These are phyloP conservation scores for Alauda arvensis DNA, from an alignment of 2,797 vertebrate genomes.

Conservation along the genomic window DNA sequence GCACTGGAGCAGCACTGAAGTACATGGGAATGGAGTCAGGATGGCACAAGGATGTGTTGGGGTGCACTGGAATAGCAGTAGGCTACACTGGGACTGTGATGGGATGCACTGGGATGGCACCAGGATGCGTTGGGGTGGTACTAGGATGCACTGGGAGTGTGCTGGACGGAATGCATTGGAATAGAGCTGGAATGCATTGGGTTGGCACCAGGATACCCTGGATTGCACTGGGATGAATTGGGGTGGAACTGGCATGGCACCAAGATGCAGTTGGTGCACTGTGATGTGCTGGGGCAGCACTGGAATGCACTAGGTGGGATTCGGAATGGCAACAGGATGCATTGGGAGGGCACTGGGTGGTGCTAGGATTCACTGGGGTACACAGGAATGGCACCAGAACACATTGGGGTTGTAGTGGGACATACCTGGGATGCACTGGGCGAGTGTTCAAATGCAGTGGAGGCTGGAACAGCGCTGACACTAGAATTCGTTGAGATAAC, in stretches of 20 bases:
- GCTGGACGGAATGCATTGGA: neutral
- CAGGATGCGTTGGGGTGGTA: neutral
- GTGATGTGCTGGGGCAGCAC: neutral
- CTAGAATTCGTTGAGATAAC: neutral
- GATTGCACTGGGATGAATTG: neutral
- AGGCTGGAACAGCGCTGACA: neutral
- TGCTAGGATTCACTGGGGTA: neutral
- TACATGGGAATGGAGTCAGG: neutral
- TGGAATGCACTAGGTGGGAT: neutral
- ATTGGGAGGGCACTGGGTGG: neutral
- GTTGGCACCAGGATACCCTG: neutral
- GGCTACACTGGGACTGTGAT: neutral
- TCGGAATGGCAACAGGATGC: neutral
- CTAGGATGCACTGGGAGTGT: neutral
- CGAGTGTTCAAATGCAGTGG: neutral
- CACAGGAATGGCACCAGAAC: neutral
- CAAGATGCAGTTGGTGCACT: neutral
- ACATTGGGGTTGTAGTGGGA: neutral
- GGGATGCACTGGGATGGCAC: neutral
- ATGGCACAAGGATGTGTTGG: neutral
- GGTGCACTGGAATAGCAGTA: neutral
- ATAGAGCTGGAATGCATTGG: neutral
- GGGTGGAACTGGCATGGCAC: neutral
- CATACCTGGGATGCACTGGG: neutral
- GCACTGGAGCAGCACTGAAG: neutral